Evolutionary conservation across 64 coral and sea anemone species (phyloP).

Genomic region (Orbicella faveolata): DNA sequence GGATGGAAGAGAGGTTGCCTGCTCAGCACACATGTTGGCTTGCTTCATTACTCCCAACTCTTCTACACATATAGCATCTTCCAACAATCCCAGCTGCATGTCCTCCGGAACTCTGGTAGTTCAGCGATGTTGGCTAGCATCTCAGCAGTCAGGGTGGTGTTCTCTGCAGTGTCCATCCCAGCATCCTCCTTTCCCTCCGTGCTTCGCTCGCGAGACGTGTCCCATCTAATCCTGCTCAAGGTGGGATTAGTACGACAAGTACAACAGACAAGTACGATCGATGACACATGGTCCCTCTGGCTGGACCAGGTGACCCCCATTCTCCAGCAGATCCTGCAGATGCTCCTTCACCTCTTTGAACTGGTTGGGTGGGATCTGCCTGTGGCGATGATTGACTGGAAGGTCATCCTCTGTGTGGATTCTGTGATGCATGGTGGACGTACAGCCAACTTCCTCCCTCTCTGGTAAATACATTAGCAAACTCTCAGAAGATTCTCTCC

Average conservation of each 20-base stretch:
- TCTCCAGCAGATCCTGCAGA: conserved; percentile 1
- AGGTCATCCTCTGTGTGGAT: conserved; percentile 36
- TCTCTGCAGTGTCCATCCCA: not conserved
- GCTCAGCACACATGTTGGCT: not conserved
- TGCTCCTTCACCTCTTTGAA: conserved; percentile 31
- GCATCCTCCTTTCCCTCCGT: not conserved
- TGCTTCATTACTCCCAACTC: not conserved
- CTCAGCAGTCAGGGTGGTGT: not conserved
- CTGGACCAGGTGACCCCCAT: not conserved
- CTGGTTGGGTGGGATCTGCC: conserved; percentile 23
- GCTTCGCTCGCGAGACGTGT: not conserved
- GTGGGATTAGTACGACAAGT: too few relatives aligned
- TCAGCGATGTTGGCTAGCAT: not conserved
- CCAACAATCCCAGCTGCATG: conserved; percentile 22
- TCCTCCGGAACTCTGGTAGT: not conserved
- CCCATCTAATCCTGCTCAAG: not conserved
- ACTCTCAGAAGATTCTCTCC: not conserved
- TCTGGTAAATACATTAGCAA: conserved; percentile 19
- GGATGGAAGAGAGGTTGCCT: conserved; percentile 33
- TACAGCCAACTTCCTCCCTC: conserved; percentile 18
- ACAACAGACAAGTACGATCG: conserved; percentile 38
- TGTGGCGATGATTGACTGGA: conserved; percentile 27
- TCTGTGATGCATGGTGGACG: not conserved
- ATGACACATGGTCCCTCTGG: conserved; percentile 45
- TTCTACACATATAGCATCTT: conserved; percentile 1